phyloP scores from a whole-genome alignment of 2,797 vertebrate genomes.

The Poecilia gillii region DNA sequence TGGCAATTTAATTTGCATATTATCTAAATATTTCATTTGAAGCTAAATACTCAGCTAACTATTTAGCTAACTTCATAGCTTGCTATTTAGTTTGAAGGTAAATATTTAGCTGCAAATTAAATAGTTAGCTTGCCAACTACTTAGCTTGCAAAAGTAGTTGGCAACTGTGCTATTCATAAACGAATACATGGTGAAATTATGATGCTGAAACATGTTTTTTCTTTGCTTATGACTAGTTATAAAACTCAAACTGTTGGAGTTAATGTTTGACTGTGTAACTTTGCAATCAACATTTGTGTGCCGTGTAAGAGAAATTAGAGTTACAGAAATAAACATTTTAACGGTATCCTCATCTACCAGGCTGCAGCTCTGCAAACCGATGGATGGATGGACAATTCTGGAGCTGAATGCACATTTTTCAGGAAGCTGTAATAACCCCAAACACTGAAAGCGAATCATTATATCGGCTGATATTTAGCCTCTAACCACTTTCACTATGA shows the following conservation, averaged over 20 bases:
- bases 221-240: no score
- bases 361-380: not conserved
- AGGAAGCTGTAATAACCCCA: not conserved
- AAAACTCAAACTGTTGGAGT: no score
- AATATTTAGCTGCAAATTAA: not conserved
- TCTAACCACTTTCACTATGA: not conserved
- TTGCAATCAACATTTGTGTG: not conserved
- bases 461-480: slow-evolving; percentile 7
- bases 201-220: not conserved
- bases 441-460: not conserved
- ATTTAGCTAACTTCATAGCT: no score
- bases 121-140: not conserved
- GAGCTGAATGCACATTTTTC: not conserved
- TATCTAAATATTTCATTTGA: not conserved
- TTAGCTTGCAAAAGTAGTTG: not conserved
- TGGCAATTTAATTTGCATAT: not conserved
- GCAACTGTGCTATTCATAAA: not conserved
- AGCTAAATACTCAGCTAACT: not conserved
- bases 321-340: not conserved
- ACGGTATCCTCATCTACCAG: not conserved
- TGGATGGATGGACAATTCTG: not conserved
- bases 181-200: not conserved
- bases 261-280: no score
- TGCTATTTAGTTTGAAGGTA: not conserved
- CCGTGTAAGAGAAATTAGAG: not conserved